A percentile compares a stretch with the other conserved stretches of the same genome.
Evolutionary conservation across 2,888 invertebrate genomes (phyloP).

Genomic region (Tachina fera): DNA sequence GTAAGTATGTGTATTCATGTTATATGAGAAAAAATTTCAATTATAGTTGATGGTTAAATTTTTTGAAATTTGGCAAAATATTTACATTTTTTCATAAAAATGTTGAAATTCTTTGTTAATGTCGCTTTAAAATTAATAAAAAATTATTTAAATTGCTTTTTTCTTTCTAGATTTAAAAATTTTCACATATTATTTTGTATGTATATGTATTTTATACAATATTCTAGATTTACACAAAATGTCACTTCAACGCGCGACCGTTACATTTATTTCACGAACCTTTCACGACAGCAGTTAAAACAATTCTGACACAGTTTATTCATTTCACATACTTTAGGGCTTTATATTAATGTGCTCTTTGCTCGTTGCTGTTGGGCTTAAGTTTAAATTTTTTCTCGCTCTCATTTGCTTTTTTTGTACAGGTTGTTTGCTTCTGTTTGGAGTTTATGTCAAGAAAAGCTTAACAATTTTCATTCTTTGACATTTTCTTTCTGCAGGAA

Average conservation of each 20-base stretch:
- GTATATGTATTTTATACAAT: conserved; percentile 71
- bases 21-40: background rate
- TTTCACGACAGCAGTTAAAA: conserved; percentile 83
- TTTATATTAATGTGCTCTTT: conserved; percentile 7
- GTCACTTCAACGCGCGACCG: conserved; percentile 78
- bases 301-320: conserved; percentile 79
- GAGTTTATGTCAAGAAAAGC: conserved; percentile 35
- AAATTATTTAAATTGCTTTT: conserved; percentile 55
- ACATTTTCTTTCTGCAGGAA: conserved; percentile 39
- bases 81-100: conserved; percentile 58
- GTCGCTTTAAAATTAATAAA: conserved; percentile 45
- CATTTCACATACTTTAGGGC: conserved; percentile 72
- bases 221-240: conserved; percentile 74
- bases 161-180: conserved; percentile 55
- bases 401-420: background rate
- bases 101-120: conserved; percentile 49
- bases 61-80: conserved; percentile 12
- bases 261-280: conserved; percentile 79
- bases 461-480: conserved; percentile 30
- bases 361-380: conserved; percentile 4
- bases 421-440: conserved; percentile 6
- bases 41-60: background rate
- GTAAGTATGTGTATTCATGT: conserved; percentile 10
- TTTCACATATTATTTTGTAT: conserved; percentile 71
- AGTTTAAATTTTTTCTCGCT: background rate